Percentiles rank a stretch among this genome's conserved stretches.
phyloP scores from a whole-genome alignment of 2,888 invertebrate genomes.

The Candidula unifasciata region DNA sequence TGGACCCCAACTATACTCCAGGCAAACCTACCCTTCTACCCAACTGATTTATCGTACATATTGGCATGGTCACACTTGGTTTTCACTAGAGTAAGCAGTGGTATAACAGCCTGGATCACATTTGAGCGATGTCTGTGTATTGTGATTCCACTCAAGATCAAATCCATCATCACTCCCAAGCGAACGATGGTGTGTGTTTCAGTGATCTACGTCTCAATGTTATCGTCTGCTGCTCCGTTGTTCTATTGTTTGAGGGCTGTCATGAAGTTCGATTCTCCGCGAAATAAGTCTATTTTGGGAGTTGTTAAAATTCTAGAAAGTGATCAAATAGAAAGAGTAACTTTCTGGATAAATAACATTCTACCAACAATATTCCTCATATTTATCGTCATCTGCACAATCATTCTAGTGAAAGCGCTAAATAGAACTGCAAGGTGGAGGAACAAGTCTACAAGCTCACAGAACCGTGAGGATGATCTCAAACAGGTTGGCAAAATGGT shows the following conservation, averaged over 20 bases:
- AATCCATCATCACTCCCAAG: background rate
- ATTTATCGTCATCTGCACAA: background rate
- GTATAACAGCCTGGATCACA: slow-evolving; percentile 36
- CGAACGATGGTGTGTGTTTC: background rate
- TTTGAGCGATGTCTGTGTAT: slow-evolving; percentile 30
- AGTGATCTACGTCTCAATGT: background rate
- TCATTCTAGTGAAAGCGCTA: background rate
- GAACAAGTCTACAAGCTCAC: background rate
- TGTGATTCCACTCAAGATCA: background rate
- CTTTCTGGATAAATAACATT: background rate
- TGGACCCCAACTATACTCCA: background rate
- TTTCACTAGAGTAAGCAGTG: background rate
- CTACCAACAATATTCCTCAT: background rate
- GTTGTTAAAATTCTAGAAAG: background rate
- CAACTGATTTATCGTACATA: background rate
- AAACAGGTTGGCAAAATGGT: background rate
- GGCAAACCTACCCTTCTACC: background rate
- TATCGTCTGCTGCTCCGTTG: background rate
- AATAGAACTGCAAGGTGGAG: background rate
- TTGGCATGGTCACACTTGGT: background rate
- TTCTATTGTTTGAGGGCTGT: background rate
- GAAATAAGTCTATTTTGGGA: background rate
- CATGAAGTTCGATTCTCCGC: background rate
- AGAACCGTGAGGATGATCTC: no score
- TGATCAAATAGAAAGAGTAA: background rate